Base-by-base conservation (phyloP, 2,113 vertebrate genomes). In the Cyanocitta stelleri region DNA sequence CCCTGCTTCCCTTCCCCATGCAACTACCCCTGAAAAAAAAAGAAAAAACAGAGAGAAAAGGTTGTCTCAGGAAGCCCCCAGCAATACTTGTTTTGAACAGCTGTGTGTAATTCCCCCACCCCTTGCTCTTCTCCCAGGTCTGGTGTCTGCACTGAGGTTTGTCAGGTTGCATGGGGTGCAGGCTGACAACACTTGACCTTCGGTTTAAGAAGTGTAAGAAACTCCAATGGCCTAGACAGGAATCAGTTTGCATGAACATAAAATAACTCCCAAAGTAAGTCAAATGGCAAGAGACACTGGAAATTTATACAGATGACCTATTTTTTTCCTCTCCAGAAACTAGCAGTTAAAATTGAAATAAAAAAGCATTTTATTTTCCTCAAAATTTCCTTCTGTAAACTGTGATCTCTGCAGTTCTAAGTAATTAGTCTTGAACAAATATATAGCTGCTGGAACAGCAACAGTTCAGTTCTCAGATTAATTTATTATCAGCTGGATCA, bases 111-210 rank as follows among this genome's bases (percentile, higher is more conserved):
- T 30, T 51, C 4, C 22, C 9, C 4, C 6, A 16, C 30, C 16
- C 4, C 2, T 13, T 0, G 0, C 26, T 62, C 22, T 85, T 68
- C 24, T 58, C 71, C 26, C 46, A 85, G 22, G 19, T 30, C 35
- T 61, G 24, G 13, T 33, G 16, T 62, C 21, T 58, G 9, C 43
- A 37, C 0, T 46, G 39, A 48, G 6, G 22, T 59, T 82, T 37
- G 16, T 55, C 39, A 72, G 48, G 17, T 9, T 87, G 18, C n/a
- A 51, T 8, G 37, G 39, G 19, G 44, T 33, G 10, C 30, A 89
- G 44, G 27, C 33, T 27, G 11, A 59, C 33, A 32, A 30, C 13
- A 30, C 19, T 9, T 58, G 27, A 87, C n/a, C 27, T 74, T 54
- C 2, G 1, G 20, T 69, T 84, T 87, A 68, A 75, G 39, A 68